Evolutionary conservation across 2,888 invertebrate species (phyloP), one percentile per base, ranked within the genome.

Genomic region (Leptinotarsa rubiginosa): DNA sequence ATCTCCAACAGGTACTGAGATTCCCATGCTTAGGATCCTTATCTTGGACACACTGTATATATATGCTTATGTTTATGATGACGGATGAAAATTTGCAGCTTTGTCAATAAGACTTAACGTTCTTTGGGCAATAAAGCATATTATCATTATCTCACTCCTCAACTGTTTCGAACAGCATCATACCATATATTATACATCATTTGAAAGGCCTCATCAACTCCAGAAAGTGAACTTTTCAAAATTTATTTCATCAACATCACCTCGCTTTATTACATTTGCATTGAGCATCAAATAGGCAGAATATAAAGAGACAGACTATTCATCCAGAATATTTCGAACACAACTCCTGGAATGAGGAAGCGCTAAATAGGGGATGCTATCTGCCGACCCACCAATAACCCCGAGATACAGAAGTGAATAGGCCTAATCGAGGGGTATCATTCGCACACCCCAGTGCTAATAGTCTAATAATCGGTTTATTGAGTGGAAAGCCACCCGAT

Each of bases 401-500:
- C 47, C 49, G 72, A 67, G 67, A 49, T 67, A 50, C 22, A 50
- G 25, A 4, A 52, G 25, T 67, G 67, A 67, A 67, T 52, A 50
- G 67, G 77, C 72, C 75, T 77, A 81, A 80, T 80, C 81, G 80
- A 78, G 70, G 81, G 79, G 79, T 81, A 83, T 83, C 83, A 81
- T 82, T 80, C 79, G 80, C 83, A 83, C 81, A 79, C 80, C 79
- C 73, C 77, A 75, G 77, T 79, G 83, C 80, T 84, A 85, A 84
- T 83, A 82, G 85, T 81, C 81, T 81, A 82, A 79, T 85, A 86
- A 87, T 87, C 87, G 87, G 84, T 85, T 86, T 87, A 87, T 87
- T 87, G 86, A 86, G 86, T 85, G 87, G 85, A 86, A 87, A 87
- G 83, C 84, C 78, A 82, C 72, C 80, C 82, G 87, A 87, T 87